A percentile compares a stretch with the other conserved stretches of the same genome.
These are phyloP conservation scores for Lateolabrax maculatus DNA, from an alignment of 2,797 vertebrate species.

Conservation along the genomic window DNA sequence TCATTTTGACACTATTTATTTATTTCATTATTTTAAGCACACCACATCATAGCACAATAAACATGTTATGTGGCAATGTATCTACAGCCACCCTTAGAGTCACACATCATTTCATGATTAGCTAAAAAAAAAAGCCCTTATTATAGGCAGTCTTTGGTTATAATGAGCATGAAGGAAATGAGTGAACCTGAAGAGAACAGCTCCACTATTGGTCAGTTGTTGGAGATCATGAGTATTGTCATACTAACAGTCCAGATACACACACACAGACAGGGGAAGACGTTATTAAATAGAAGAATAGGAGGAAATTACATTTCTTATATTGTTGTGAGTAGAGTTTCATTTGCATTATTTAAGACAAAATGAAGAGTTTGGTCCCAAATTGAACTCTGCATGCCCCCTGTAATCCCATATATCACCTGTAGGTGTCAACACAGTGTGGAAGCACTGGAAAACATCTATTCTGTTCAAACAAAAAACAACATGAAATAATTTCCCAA, in stretches of 20 bases:
- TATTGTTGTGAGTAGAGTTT: no score
- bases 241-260: no score
- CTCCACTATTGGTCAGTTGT: no score
- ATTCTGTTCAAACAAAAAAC: neutral
- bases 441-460: neutral
- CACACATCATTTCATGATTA: slow-evolving; percentile 18
- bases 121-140: slow-evolving; percentile 3
- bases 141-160: neutral
- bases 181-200: neutral
- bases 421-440: no score
- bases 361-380: no score
- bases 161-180: neutral
- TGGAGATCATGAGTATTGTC: neutral
- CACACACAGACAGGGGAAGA: no score
- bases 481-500: neutral
- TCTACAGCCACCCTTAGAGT: neutral
- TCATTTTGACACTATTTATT: neutral
- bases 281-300: no score
- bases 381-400: no score
- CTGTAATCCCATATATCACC: neutral
- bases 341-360: no score
- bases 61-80: neutral
- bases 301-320: no score
- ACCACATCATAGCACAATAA: neutral
- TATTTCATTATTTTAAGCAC: no score